Evolutionary conservation across 2,113 vertebrate genomes (phyloP), one percentile per base, ranked within the genome.

Genomic region (Eudorcas thomsonii): DNA sequence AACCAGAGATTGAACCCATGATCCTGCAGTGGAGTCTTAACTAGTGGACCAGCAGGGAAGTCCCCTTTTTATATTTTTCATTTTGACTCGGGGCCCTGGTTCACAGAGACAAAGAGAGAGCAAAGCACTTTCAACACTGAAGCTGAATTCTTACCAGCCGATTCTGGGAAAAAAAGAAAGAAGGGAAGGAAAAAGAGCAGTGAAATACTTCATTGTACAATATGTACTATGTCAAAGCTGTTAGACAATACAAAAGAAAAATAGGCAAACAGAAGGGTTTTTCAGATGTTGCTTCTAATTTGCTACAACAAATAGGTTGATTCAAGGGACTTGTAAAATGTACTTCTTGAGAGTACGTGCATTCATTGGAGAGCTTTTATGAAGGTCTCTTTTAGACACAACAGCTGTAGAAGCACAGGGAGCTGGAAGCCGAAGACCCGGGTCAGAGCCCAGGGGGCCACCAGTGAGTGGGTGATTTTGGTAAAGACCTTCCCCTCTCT

Each of bases 251-350:
- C 57, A 59, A 26, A 88, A 84, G 55, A 45, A 87, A 90, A 92
- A 64, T 0, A 92, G 62, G 55, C 48, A 60, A 54, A 71, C 55
- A 88, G 77, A 84, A 67, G 82, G 60, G 5, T 17, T 80, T 93
- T 91, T 80, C 82, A 91, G 62, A 81, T 91, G 90, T 85, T 62
- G 62, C 77, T 88, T 93, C 83, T 96, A 30, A 84, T 62, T 71
- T 95, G 83, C 83, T 85, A 62, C 48, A 84, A 91, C 39, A 95
- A 91, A 88, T 48, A 14, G 4, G 43, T 86, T 59, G 74, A 64
- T 90, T 88, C 67, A 82, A 78, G 71, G 74, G 48, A 67, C 39
- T 16, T 25, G 2, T 36, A 81, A 60, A 57, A 91, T 12, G n/a
- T 26, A 36, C 87, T 95, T 91, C 50, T 43, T 85, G 74, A 57